These are phyloP conservation scores for Trichonephila inaurata DNA, from an alignment of 1,140 invertebrate genomes.

Conservation along the genomic window DNA sequence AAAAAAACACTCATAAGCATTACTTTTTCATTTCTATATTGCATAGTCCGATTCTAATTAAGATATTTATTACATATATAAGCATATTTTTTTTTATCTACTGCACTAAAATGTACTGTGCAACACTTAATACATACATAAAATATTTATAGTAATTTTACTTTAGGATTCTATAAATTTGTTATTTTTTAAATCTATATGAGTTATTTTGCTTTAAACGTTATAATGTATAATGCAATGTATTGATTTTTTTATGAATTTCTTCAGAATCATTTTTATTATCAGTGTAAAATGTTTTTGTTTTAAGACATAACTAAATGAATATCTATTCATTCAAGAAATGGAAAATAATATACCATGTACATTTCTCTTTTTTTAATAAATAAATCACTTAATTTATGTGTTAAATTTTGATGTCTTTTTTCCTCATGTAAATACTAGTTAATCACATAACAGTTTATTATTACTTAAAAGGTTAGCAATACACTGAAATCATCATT, in stretches of 20 bases:
- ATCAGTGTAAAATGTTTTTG: no score
- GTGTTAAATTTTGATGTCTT: no score
- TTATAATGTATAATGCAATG: background rate
- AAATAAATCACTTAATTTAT: no score
- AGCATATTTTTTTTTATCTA: background rate
- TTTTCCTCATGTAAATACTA: no score
- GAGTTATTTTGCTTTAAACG: background rate
- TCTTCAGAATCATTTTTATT: background rate
- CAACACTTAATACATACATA: background rate
- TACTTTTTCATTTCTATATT: background rate
- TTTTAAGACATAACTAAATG: no score
- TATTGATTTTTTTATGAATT: background rate
- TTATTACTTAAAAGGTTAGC: no score
- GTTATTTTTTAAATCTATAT: background rate
- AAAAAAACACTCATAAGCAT: background rate
- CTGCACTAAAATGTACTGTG: background rate
- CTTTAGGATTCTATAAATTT: background rate
- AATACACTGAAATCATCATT: no score
- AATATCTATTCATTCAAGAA: no score
- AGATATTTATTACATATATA: background rate
- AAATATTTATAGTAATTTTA: background rate
- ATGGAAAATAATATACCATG: no score
- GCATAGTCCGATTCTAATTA: background rate
- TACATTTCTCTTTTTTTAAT: no score
- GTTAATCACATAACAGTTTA: no score